Percentiles rank a stretch among this genome's conserved stretches.
Conservation (phyloP, 2,888 invertebrate genomes). For the Lithophane ornitopus region DNA sequence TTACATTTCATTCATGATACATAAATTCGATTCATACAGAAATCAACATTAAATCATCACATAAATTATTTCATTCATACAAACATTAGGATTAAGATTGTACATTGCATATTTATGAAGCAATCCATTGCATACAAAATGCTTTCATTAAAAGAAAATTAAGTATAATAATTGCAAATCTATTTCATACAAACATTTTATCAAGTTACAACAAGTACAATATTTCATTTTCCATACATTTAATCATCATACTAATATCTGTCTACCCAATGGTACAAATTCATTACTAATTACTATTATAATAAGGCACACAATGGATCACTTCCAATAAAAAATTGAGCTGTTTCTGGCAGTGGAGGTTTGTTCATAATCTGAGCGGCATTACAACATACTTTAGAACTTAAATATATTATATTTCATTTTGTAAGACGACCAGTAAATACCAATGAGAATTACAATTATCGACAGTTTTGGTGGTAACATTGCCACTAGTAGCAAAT, state of each 20-base stretch:
- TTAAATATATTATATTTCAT: conserved; percentile 29
- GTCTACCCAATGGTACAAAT: conserved; percentile 22
- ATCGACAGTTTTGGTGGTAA: conserved; percentile 62
- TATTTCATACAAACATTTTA: conserved; percentile 19
- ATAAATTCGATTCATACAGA: conserved; percentile 76
- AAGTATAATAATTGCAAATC: conserved; percentile 37
- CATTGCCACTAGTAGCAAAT: conserved; percentile 45
- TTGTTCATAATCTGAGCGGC: conserved; percentile 56
- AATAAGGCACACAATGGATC: conserved; percentile 59
- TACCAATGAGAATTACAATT: conserved; percentile 56
- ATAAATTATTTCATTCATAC: conserved; percentile 68
- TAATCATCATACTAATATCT: conserved; percentile 38
- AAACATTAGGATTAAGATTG: conserved; percentile 60
- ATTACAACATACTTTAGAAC: conserved; percentile 28
- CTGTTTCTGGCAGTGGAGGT: conserved; percentile 66
- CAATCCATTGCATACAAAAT: conserved; percentile 62
- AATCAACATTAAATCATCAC: conserved; percentile 73
- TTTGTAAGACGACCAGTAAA: conserved; percentile 29
- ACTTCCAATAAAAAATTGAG: conserved; percentile 63
- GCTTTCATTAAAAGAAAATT: conserved; percentile 20
- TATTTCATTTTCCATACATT: conserved; percentile 38
- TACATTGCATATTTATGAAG: conserved; percentile 57
- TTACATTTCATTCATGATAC: conserved; percentile 75
- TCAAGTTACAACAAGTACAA: conserved; percentile 15
- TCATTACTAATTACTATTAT: conserved; percentile 33